phyloP scores from a whole-genome alignment of 2,888 invertebrate species.

The Ectobius pallidus region DNA sequence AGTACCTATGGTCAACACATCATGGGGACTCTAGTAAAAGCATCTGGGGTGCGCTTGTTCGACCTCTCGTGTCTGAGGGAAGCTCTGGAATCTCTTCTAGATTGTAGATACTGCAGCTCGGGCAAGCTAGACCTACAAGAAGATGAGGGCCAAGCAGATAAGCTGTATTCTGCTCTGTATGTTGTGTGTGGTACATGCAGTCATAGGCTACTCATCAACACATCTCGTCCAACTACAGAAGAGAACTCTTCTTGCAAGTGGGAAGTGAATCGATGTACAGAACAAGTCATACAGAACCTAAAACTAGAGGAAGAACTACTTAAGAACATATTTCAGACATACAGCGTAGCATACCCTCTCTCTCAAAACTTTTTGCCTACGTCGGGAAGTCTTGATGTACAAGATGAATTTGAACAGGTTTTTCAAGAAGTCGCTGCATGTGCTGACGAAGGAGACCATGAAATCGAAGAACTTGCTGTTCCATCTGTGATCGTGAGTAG shows the following conservation, averaged over 20 bases:
- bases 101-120: not conserved
- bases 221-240: not conserved
- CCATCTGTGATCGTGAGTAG: no score
- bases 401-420: no score
- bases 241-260: not conserved
- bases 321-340: not conserved
- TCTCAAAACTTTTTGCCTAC: no score
- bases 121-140: not conserved
- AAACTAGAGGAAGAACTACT: not conserved
- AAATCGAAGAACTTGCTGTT: no score
- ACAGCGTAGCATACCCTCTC: not conserved
- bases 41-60: not conserved
- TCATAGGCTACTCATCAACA: not conserved
- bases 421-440: no score
- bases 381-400: no score
- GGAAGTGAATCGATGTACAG: slow-evolving; percentile 12
- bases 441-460: no score
- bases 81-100: not conserved
- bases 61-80: slow-evolving; percentile 1
- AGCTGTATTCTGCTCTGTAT: not conserved
- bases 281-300: not conserved
- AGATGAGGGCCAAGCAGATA: not conserved
- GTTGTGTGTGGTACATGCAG: not conserved
- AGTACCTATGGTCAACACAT: no score
- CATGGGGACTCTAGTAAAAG: no score